Base-by-base conservation (phyloP, 2,888 invertebrate genomes). In the Operophtera brumata region DNA sequence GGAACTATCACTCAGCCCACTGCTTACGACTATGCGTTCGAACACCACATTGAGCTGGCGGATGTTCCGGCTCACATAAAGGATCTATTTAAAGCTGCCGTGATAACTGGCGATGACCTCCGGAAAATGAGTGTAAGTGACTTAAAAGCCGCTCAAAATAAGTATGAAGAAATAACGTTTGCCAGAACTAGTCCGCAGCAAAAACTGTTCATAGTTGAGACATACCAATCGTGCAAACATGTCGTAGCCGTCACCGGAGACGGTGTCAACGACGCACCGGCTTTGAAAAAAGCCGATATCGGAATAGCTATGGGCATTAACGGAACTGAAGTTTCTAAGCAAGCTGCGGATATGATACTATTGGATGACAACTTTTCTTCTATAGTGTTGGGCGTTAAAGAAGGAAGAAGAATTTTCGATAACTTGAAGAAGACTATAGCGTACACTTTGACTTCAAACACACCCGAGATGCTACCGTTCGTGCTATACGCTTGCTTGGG, bases 341-440 rank as follows among this genome's bases (percentile, higher is more conserved):
- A 96, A 82, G 96, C 97, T 0, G 96, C 97, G 2, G 97, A 97
- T 77, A 97, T 97, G 96, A 96, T 97, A 66, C 86, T 97, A 26
- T 85, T 97, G 68, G 96, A 97, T 70, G 96, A 97, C 74, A 96
- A 96, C 81, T 97, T 97, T 77, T 94, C 96, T 1, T 96, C 96
- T 0, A 96, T 97, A 61, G 96, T 97, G 0, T 92, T 94, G 4
- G 96, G 96, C 12, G 94, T 97, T 4, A 94, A 96, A 75, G 95
- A 95, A 83, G 95, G 95, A 2, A 89, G 95, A 46, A 86, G 95
- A 61, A 96, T 96, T 73, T 96, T 96, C 71, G 96, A 96, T 75
- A 96, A 96, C 79, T 84, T 96, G 67, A 96, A 96, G 75, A 96
- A 96, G 82, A 96, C 96, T 0, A 96, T 96, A 55, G 95, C 94